phyloP scores from a whole-genome alignment of 2,113 vertebrate species.

The Psittacara wagleri region DNA sequence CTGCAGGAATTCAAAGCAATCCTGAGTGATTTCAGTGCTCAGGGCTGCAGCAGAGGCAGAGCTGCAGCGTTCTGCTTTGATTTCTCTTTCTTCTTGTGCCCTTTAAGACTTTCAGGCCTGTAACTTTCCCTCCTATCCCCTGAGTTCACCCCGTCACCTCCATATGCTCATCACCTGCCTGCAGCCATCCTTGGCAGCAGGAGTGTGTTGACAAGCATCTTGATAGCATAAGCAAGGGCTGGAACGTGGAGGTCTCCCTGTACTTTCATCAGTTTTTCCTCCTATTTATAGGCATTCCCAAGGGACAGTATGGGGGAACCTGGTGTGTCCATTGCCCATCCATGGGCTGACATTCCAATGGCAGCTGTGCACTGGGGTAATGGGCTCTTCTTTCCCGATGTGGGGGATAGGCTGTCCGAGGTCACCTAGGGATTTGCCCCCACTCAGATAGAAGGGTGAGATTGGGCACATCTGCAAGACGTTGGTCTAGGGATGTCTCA shows the following conservation, averaged over 20 bases:
- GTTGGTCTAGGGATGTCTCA: background rate
- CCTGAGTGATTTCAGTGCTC: background rate
- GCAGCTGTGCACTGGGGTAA: background rate
- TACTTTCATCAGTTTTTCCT: background rate
- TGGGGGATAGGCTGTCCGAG: fast-evolving
- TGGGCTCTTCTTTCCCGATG: fast-evolving
- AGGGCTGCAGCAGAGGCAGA: background rate
- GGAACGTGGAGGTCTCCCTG: background rate
- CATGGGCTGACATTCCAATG: background rate
- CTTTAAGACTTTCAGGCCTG: background rate
- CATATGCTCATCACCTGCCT: background rate
- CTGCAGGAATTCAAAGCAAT: background rate
- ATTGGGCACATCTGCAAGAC: background rate
- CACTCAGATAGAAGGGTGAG: background rate
- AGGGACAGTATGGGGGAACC: fast-evolving
- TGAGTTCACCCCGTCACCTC: background rate
- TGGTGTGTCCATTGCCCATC: background rate
- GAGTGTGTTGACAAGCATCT: background rate
- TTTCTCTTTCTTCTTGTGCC: background rate
- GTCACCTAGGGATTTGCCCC: background rate
- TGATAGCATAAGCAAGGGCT: background rate
- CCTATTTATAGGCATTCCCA: background rate
- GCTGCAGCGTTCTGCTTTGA: background rate
- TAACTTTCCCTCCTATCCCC: background rate
- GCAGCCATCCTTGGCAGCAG: background rate